These are phyloP conservation scores for Sinelater perroti DNA, from an alignment of 2,888 invertebrate genomes.

Conservation along the genomic window DNA sequence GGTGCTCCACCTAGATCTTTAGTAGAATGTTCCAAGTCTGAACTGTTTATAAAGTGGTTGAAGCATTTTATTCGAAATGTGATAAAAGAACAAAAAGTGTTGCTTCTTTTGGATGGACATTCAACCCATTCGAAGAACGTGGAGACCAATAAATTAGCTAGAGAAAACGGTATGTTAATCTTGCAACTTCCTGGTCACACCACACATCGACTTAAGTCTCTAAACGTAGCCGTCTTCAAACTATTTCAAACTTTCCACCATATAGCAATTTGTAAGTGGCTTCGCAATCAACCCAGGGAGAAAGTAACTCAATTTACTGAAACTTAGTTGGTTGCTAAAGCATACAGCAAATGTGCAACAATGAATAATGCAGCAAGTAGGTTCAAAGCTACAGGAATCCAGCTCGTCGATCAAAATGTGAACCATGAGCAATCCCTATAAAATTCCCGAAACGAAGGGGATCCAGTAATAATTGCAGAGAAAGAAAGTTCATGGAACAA, in stretches of 20 bases:
- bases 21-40: constrained; percentile 35
- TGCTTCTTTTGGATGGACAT: constrained; percentile 47
- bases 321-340: no score
- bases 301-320: no score
- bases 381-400: constrained; percentile 32
- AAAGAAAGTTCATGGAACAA: no score
- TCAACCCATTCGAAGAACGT: constrained; percentile 46
- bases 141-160: constrained; percentile 40
- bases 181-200: constrained; percentile 45
- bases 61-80: constrained; percentile 52
- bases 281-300: no score
- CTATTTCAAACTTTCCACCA: no score
- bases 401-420: constrained; percentile 39
- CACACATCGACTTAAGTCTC: constrained; percentile 40
- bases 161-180: constrained; percentile 43
- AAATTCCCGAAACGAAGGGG: no score
- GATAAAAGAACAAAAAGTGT: constrained; percentile 38
- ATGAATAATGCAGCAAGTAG: constrained; percentile 32
- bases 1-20: constrained; percentile 25
- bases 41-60: constrained; percentile 43
- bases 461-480: no score
- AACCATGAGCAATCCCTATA: no score
- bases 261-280: no score
- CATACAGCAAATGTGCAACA: constrained; percentile 36
- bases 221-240: constrained; percentile 39